phyloP scores from a whole-genome alignment of 2,888 invertebrate genomes.

The Ditylenchus weischeri region DNA sequence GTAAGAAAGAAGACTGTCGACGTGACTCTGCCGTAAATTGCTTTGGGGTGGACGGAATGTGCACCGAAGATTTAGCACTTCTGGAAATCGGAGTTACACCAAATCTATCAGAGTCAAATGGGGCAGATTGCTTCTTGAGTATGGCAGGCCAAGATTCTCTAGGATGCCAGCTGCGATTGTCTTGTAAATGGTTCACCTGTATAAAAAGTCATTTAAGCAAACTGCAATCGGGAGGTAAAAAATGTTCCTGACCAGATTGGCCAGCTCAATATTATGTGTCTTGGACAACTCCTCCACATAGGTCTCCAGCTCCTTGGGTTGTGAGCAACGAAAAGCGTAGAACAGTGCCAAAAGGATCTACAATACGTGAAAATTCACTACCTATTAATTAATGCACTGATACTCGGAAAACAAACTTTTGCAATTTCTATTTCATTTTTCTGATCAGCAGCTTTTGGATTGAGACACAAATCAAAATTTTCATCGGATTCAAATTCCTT shows the following conservation, averaged over 20 bases:
- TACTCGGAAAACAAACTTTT: background rate
- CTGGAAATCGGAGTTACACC: background rate
- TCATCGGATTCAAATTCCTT: background rate
- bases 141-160: slow-evolving; percentile 2
- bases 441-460: background rate
- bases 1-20: background rate
- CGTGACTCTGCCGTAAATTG: background rate
- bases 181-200: background rate
- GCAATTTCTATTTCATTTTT: slow-evolving; percentile 7
- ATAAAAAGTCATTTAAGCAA: background rate
- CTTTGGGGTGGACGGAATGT: background rate
- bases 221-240: background rate
- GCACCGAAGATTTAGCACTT: slow-evolving; percentile 5
- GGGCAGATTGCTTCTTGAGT: background rate
- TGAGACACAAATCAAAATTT: slow-evolving; percentile 4
- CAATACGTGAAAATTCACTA: no score
- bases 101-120: background rate
- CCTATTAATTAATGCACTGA: background rate
- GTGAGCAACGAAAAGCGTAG: background rate
- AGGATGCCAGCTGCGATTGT: background rate
- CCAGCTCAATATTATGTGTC: background rate
- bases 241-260: background rate
- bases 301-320: background rate
- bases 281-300: slow-evolving; percentile 9
- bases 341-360: slow-evolving; percentile 10